Percentiles rank a stretch among this genome's conserved stretches.
These are phyloP conservation scores for Paradoxurus hermaphroditus DNA, from an alignment of 2,113 vertebrate species.

Conservation along the genomic window DNA sequence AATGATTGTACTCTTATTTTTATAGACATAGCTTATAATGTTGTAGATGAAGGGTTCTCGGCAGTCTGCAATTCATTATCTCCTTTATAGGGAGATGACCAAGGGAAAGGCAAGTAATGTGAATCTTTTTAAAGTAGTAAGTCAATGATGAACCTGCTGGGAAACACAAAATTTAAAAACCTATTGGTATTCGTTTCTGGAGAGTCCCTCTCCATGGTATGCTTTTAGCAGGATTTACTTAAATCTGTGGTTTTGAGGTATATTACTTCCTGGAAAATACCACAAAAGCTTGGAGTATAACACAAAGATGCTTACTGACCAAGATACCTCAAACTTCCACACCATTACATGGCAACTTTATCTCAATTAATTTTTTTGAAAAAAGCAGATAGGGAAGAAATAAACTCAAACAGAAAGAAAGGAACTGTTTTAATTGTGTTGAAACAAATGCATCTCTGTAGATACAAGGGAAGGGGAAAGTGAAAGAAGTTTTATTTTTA, in stretches of 20 bases:
- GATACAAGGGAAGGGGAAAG: neutral
- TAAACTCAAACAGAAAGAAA: neutral
- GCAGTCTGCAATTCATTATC: neutral
- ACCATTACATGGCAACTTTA: neutral
- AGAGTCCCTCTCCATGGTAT: rapidly evolving
- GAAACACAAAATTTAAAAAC: neutral
- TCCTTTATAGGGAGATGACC: neutral
- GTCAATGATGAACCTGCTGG: neutral
- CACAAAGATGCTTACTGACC: neutral
- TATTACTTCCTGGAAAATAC: neutral
- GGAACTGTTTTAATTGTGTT: neutral
- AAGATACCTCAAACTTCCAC: neutral
- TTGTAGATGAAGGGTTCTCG: neutral
- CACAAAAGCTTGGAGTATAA: neutral
- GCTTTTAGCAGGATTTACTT: neutral
- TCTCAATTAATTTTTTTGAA: neutral
- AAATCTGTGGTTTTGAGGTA: neutral
- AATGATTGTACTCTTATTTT: neutral
- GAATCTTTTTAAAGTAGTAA: neutral
- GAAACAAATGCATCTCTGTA: neutral
- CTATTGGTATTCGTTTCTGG: neutral
- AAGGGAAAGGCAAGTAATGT: neutral
- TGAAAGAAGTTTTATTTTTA: neutral
- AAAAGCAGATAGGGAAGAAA: neutral
- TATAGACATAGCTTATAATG: neutral